Evolutionary conservation across 2,888 invertebrate species (phyloP).

Genomic region (Nomada fucata): DNA sequence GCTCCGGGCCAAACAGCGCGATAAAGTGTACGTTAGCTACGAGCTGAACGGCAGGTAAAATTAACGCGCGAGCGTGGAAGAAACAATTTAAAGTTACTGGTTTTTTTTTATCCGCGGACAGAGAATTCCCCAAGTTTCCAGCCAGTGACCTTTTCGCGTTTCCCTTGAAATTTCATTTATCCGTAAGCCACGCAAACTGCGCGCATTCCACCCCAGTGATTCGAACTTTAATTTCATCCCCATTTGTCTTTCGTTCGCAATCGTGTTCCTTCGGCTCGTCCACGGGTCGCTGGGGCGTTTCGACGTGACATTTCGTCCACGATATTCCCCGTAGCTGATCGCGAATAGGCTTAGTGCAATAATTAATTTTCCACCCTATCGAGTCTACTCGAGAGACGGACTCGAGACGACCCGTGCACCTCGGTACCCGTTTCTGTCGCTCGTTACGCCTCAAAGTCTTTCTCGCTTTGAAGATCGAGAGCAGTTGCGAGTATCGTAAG

Average conservation of each 20-base stretch:
- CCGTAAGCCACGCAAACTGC: slow-evolving; percentile 27
- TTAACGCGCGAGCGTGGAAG: not conserved
- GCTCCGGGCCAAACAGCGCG: not conserved
- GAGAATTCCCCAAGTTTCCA: slow-evolving; percentile 18
- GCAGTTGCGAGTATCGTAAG: too few species aligned
- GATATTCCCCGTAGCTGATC: slow-evolving; percentile 33
- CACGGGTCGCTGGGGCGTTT: slow-evolving; percentile 20
- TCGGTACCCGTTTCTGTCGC: not conserved
- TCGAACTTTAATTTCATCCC: slow-evolving; percentile 47
- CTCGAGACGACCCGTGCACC: too few species aligned
- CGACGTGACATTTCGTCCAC: slow-evolving; percentile 35
- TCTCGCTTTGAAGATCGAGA: too few species aligned
- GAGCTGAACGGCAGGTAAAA: not conserved
- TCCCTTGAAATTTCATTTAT: slow-evolving; percentile 44
- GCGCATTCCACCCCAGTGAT: slow-evolving; percentile 44
- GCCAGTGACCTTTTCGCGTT: slow-evolving; percentile 10
- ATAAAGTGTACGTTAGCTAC: slow-evolving; percentile 1
- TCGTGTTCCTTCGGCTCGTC: not conserved
- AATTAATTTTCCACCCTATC: too few species aligned
- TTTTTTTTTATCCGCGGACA: not conserved
- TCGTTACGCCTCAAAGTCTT: not conserved
- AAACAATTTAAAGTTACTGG: not conserved
- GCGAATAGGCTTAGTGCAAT: too few species aligned
- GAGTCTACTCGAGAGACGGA: too few species aligned
- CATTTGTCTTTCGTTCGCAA: slow-evolving; percentile 18